Evolutionary conservation across 1,140 invertebrate genomes (phyloP).

Genomic region (Halesus radiatus): DNA sequence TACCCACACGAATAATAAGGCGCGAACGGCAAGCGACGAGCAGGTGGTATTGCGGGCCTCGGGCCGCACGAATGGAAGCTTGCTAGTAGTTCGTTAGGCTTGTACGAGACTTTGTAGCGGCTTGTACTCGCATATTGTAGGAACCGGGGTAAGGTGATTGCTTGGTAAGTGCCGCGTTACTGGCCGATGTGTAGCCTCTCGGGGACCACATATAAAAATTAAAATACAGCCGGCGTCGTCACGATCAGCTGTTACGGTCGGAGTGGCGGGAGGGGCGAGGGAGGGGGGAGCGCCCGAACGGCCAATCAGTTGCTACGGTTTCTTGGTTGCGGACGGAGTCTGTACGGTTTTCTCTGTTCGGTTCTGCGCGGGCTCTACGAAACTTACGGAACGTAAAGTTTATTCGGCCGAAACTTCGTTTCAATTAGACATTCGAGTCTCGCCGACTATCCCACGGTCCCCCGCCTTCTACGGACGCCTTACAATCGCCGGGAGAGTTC

Average conservation of each 20-base stretch:
- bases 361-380: not conserved
- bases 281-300: not conserved
- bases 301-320: constrained; percentile 13
- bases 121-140: no score
- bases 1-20: no score
- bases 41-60: not conserved
- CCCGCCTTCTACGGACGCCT: not conserved
- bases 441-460: not conserved
- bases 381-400: constrained; percentile 1
- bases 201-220: no score
- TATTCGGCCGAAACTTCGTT: constrained; percentile 14
- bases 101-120: no score
- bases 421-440: constrained; percentile 20
- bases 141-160: not conserved
- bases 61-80: not conserved
- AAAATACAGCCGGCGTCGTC: not conserved
- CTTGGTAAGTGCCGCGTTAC: not conserved
- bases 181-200: not conserved
- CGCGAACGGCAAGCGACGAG: no score
- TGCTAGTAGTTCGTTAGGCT: no score
- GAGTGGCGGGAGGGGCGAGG: not conserved
- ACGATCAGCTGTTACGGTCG: not conserved
- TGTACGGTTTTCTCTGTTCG: not conserved
- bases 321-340: not conserved
- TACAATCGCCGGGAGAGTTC: not conserved